A percentile compares a stretch with the other conserved stretches of the same genome.
phyloP scores from a whole-genome alignment of 2,888 invertebrate genomes.

The Lochmaea crataegi region DNA sequence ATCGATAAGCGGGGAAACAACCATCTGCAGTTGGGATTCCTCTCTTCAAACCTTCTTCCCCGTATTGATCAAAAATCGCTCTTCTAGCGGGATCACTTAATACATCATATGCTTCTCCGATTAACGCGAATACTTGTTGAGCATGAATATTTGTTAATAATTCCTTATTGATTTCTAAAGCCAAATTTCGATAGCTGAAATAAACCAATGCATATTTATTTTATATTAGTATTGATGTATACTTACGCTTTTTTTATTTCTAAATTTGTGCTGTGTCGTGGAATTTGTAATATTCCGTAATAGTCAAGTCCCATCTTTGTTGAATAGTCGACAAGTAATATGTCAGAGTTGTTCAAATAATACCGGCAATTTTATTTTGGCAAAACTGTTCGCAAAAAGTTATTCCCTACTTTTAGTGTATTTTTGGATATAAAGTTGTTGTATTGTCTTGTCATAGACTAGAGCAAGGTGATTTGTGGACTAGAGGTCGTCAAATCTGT shows the following conservation, averaged over 20 bases:
- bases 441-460: not conserved
- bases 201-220: slow-evolving; percentile 10
- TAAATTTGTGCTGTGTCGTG: slow-evolving; percentile 72
- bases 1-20: slow-evolving; percentile 79
- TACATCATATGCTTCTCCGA: slow-evolving; percentile 85
- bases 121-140: slow-evolving; percentile 70
- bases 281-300: slow-evolving; percentile 79
- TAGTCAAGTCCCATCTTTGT: slow-evolving; percentile 77
- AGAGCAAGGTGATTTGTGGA: no score
- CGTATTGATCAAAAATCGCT: slow-evolving; percentile 89
- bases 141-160: slow-evolving; percentile 72
- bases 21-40: slow-evolving; percentile 78
- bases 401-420: slow-evolving; percentile 10
- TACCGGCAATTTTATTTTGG: not conserved
- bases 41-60: slow-evolving; percentile 86
- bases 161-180: slow-evolving; percentile 67
- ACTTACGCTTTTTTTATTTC: slow-evolving; percentile 79
- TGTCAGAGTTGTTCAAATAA: not conserved
- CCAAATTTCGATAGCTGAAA: slow-evolving; percentile 63
- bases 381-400: not conserved
- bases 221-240: not conserved
- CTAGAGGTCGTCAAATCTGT: slow-evolving; percentile 25
- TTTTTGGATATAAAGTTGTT: slow-evolving; percentile 5
- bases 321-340: slow-evolving; percentile 2
- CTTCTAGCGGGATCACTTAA: slow-evolving; percentile 74